Conservation (phyloP, 2,888 invertebrate species). For the Cataglyphis albicans region DNA sequence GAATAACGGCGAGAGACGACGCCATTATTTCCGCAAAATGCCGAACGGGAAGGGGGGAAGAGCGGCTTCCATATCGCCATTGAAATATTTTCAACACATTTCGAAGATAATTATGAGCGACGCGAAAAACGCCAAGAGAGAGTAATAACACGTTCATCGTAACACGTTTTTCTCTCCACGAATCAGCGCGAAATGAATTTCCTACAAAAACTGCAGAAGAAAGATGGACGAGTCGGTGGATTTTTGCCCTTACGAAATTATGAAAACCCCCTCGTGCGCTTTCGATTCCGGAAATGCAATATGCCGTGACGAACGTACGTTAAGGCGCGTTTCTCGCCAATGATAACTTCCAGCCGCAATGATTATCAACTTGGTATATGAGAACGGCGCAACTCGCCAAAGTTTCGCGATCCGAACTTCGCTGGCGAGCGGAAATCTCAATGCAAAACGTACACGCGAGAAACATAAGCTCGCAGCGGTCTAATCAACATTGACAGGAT, state of each 20-base stretch:
- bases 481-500: slow-evolving; percentile 66
- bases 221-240: background rate
- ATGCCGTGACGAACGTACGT: background rate
- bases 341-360: background rate
- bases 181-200: slow-evolving; percentile 10
- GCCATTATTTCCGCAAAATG: slow-evolving; percentile 60
- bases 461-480: slow-evolving; percentile 15
- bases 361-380: slow-evolving; percentile 15
- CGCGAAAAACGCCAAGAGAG: background rate
- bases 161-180: background rate
- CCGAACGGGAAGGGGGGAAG: background rate
- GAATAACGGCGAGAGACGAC: slow-evolving; percentile 45
- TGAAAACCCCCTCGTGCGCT: background rate
- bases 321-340: background rate
- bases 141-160: background rate
- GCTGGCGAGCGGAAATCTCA: slow-evolving; percentile 43
- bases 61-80: background rate
- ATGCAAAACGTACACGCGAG: slow-evolving; percentile 9
- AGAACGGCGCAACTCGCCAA: background rate
- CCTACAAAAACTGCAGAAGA: background rate
- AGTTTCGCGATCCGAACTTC: slow-evolving; percentile 53
- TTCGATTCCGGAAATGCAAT: background rate
- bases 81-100: slow-evolving; percentile 42
- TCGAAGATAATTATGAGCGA: slow-evolving; percentile 38
- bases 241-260: background rate